Base-by-base conservation (phyloP, 1,140 invertebrate genomes). In the Drosophila tsacasi region DNA sequence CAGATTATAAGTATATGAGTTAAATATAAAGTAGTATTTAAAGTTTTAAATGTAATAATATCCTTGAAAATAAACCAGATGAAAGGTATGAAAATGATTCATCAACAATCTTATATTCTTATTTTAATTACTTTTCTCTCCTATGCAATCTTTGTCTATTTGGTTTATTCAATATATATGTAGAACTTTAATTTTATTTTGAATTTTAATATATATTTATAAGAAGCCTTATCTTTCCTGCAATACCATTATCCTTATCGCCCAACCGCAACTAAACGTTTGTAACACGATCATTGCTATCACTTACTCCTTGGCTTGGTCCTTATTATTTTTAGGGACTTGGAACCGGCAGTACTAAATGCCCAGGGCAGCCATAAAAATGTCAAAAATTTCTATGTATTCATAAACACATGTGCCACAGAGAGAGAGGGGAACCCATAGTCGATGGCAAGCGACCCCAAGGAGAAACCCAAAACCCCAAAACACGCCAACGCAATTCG, bases 361-460 rank as follows among this genome's bases (percentile, higher is more conserved):
- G 47, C 81, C 62, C 84, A 72, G 46, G 57, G 81, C 81, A 87
- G 50, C 85, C 84, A 84, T 87, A 87, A 87, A 87, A 87, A 87
- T 84, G 81, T 89, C 78, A 59, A 62, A 64, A 89, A 83, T 78
- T 78, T 81, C 77, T 81, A 81, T 84, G 84, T 90, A 89, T 89
- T 89, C 81, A 89, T 84, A 84, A 89, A 90, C 81, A 89, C 84
- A 89, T 89, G 85, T 84, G 74, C 52, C 44, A n/a, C 63, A 37
- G 37, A 55, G 47, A 49, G 50, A 35, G 25, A n/a, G 55, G 17
- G 50, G 59, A 59, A 59, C 37, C 52, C 57, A 60, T 35, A 84
- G 55, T 37, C 50, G 40, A 46, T 40, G 59, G 55, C 55, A 46
- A 66, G 75, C 58, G 42, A 61, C 50, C 59, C 69, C 64, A 87